Evolutionary conservation across 2,888 invertebrate genomes (phyloP).

Genomic region (Ophion slaviceki): DNA sequence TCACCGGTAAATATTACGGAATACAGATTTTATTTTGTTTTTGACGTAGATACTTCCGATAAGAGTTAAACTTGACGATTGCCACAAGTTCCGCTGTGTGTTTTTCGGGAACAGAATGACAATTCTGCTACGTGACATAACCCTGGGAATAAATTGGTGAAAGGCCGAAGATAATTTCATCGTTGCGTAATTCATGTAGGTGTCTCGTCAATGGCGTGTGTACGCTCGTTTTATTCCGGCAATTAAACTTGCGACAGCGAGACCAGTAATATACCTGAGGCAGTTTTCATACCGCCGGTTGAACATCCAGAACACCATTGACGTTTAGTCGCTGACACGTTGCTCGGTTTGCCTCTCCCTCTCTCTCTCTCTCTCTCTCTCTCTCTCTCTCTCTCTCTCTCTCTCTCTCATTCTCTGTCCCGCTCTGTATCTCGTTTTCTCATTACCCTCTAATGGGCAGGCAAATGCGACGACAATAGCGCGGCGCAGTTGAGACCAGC

Average conservation of each 20-base stretch:
- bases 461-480: slow-evolving; percentile 67
- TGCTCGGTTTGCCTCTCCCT: background rate
- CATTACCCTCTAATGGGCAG: slow-evolving; percentile 64
- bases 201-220: slow-evolving; percentile 2
- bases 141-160: no score
- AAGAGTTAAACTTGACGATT: no score
- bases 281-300: slow-evolving; percentile 43
- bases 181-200: background rate
- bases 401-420: slow-evolving; percentile 15
- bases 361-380: slow-evolving; percentile 23
- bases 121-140: no score
- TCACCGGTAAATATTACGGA: no score
- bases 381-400: background rate
- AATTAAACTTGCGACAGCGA: slow-evolving; percentile 39
- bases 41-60: no score
- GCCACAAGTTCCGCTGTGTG: no score
- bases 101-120: no score
- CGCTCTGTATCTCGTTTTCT: slow-evolving; percentile 13
- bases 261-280: background rate
- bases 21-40: no score
- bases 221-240: slow-evolving; percentile 16
- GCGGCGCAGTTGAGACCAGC: slow-evolving; percentile 58
- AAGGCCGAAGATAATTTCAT: background rate
- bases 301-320: slow-evolving; percentile 63
- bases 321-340: slow-evolving; percentile 65